phyloP scores from a whole-genome alignment of 2,113 vertebrate species.

The Phocoena sinus region DNA sequence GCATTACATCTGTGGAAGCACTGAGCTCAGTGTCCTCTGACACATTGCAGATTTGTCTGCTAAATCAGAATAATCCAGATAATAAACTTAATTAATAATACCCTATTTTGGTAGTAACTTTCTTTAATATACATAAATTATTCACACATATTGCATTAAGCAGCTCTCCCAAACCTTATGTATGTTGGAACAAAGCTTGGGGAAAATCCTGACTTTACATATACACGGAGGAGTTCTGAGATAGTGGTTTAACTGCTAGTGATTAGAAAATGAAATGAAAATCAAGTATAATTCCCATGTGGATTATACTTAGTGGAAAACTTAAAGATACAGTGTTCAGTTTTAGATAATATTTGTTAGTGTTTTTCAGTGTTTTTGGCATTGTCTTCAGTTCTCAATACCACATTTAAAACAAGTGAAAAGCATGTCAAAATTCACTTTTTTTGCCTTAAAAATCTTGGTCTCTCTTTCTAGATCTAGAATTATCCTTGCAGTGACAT shows the following conservation, averaged over 20 bases:
- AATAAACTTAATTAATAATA: neutral
- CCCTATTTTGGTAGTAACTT: neutral
- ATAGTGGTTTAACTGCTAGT: neutral
- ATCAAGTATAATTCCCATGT: slow-evolving; percentile 9
- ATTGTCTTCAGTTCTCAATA: neutral
- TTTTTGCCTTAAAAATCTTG: slow-evolving; percentile 45
- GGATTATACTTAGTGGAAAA: neutral
- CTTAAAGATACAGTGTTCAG: neutral
- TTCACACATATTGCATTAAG: neutral
- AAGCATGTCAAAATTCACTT: slow-evolving; percentile 43
- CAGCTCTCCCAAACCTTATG: neutral
- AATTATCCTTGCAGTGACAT: slow-evolving; percentile 61
- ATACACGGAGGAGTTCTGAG: neutral
- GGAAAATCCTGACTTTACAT: neutral
- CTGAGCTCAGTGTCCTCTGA: neutral
- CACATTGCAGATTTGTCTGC: neutral
- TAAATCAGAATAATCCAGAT: slow-evolving; percentile 10
- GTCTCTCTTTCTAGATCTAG: slow-evolving; percentile 45
- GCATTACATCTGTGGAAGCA: neutral
- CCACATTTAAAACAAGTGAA: slow-evolving; percentile 40
- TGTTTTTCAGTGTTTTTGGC: neutral
- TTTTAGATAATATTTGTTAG: neutral
- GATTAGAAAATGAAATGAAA: slow-evolving; percentile 36
- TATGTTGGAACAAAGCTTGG: neutral
- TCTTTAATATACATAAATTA: neutral